These are phyloP conservation scores for Dipus sagitta DNA, from an alignment of 2,797 vertebrate genomes.

Conservation along the genomic window DNA sequence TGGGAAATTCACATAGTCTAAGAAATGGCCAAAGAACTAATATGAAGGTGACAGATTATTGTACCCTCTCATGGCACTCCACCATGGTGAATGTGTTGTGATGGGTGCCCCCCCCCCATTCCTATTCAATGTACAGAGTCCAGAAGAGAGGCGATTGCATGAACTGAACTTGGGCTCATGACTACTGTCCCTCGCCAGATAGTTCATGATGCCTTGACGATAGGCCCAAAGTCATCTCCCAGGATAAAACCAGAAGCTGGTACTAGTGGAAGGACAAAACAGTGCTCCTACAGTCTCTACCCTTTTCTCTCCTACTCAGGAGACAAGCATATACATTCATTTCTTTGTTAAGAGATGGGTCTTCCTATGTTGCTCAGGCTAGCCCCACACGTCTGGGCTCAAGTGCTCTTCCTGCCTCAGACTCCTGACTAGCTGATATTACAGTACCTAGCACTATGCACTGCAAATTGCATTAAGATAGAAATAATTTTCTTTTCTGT, in stretches of 20 bases:
- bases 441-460: neutral
- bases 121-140: neutral
- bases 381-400: neutral
- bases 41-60: neutral
- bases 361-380: neutral
- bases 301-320: neutral
- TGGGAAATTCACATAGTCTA: neutral
- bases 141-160: neutral
- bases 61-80: no score
- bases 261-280: neutral
- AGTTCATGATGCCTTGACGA: neutral
- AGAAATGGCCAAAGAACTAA: neutral
- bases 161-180: no score
- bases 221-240: neutral
- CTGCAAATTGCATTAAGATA: no score
- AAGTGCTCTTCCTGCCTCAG: neutral
- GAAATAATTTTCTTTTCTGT: no score
- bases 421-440: neutral
- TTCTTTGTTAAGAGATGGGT: neutral
- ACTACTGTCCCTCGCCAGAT: neutral
- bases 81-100: fast-evolving
- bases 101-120: no score
- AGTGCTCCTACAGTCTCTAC: fast-evolving
- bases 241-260: neutral
- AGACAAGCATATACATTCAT: neutral